Conservation (phyloP, 2,113 vertebrate species). For the Nothobranchius kuhntae region DNA sequence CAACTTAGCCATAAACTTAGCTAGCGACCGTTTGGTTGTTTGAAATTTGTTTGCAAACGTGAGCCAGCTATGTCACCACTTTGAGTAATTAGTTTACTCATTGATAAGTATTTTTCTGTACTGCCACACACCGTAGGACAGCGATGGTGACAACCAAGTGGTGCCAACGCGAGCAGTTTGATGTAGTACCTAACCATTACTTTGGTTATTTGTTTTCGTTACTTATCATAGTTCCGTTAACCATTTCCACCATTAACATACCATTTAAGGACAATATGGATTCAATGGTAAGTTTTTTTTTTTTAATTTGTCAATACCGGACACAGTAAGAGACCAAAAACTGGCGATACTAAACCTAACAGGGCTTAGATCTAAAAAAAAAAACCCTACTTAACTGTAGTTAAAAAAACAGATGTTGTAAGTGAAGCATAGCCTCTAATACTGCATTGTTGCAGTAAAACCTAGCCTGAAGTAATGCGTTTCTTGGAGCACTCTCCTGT, state of each 20-base stretch:
- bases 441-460: too few relatives aligned
- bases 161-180: constrained; percentile 33
- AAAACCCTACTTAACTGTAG: too few relatives aligned
- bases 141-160: not conserved
- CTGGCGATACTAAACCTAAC: not conserved
- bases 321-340: not conserved
- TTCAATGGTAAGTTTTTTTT: constrained; percentile 18
- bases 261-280: not conserved
- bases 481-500: too few relatives aligned
- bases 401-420: too few relatives aligned
- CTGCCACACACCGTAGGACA: not conserved
- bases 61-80: not conserved
- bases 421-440: too few relatives aligned
- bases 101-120: not conserved
- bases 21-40: constrained; percentile 16
- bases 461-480: too few relatives aligned
- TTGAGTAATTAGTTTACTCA: not conserved
- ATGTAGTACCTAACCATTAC: not conserved
- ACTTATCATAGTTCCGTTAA: not conserved
- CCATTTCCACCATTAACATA: not conserved
- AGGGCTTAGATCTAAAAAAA: not conserved
- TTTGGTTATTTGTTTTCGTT: not conserved
- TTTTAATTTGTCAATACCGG: not conserved
- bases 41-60: not conserved
- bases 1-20: constrained; percentile 65